A percentile compares a stretch with the other conserved stretches of the same genome.
These are phyloP conservation scores for Acleris laterana DNA, from an alignment of 2,888 invertebrate species.

Conservation along the genomic window DNA sequence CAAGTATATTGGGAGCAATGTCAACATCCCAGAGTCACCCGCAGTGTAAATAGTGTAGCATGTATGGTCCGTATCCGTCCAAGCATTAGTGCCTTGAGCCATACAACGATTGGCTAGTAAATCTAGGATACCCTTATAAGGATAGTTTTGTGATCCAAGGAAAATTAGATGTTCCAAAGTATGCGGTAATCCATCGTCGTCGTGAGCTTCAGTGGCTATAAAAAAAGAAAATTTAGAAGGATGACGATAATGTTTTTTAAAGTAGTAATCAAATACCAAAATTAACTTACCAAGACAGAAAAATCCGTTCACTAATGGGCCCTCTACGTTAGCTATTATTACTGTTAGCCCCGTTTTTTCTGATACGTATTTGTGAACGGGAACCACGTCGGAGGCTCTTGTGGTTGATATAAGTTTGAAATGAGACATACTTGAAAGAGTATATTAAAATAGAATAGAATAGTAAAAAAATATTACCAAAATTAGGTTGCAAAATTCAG, in stretches of 20 bases:
- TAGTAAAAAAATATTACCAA: too few relatives aligned
- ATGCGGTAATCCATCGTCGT: conserved; percentile 96
- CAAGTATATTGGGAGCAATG: conserved; percentile 94
- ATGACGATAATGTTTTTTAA: background rate
- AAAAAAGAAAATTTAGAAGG: conserved; percentile 4
- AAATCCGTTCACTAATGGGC: conserved; percentile 95
- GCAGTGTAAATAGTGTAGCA: conserved; percentile 95
- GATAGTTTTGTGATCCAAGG: conserved; percentile 94
- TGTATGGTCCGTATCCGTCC: conserved; percentile 94
- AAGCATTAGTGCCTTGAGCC: conserved; percentile 96
- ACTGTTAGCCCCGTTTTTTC: conserved; percentile 91
- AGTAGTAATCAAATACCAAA: conserved; percentile 20
- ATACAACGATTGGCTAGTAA: conserved; percentile 94
- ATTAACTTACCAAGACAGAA: conserved; percentile 91
- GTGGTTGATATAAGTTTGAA: conserved; percentile 84
- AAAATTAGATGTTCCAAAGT: conserved; percentile 96
- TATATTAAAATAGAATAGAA: too few relatives aligned
- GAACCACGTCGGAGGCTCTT: conserved; percentile 89
- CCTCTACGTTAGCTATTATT: conserved; percentile 93
- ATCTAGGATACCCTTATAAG: conserved; percentile 95
- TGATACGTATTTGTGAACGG: conserved; percentile 92
- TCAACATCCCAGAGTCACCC: conserved; percentile 92
- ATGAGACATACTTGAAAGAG: conserved; percentile 60
- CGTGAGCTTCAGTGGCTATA: conserved; percentile 94
- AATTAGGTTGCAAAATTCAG: background rate